These are phyloP conservation scores for Pilophorus perplexus DNA, from an alignment of 2,888 invertebrate genomes.

Conservation along the genomic window DNA sequence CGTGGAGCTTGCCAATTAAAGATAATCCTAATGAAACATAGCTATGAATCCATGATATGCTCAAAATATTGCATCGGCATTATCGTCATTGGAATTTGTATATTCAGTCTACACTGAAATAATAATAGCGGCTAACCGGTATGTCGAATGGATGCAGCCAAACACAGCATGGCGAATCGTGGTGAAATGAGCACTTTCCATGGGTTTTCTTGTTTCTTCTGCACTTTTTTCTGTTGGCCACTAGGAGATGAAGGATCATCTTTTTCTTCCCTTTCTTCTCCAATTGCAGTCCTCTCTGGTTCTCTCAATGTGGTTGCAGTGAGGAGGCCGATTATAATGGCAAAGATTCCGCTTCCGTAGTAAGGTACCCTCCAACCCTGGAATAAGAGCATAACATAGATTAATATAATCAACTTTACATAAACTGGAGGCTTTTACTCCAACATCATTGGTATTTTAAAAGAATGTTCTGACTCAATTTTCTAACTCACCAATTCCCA, in stretches of 20 bases:
- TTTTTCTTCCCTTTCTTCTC: conserved; percentile 58
- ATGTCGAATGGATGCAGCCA: conserved; percentile 85
- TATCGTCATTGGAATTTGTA: no score
- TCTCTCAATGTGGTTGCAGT: conserved; percentile 74
- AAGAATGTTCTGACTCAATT: no score
- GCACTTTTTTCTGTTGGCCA: no score
- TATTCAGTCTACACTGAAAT: no score
- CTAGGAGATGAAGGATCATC: no score
- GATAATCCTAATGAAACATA: no score
- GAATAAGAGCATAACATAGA: conserved; percentile 35
- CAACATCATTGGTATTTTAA: no score
- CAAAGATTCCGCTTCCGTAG: conserved; percentile 73
- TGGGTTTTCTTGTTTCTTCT: conserved; percentile 58
- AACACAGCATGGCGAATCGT: conserved; percentile 71
- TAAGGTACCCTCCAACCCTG: conserved; percentile 83
- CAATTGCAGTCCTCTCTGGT: conserved; percentile 72
- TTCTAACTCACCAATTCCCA: conserved; percentile 63
- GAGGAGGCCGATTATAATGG: conserved; percentile 66
- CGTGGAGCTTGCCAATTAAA: no score
- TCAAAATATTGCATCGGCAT: no score
- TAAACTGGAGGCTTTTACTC: not conserved
- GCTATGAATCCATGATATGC: no score
- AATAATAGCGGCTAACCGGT: no score
- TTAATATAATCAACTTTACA: not conserved
- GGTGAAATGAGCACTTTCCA: conserved; percentile 78